Evolutionary conservation across 2,888 invertebrate genomes (phyloP), one percentile per base, ranked within the genome.

Genomic region (Pterostichus madidus): DNA sequence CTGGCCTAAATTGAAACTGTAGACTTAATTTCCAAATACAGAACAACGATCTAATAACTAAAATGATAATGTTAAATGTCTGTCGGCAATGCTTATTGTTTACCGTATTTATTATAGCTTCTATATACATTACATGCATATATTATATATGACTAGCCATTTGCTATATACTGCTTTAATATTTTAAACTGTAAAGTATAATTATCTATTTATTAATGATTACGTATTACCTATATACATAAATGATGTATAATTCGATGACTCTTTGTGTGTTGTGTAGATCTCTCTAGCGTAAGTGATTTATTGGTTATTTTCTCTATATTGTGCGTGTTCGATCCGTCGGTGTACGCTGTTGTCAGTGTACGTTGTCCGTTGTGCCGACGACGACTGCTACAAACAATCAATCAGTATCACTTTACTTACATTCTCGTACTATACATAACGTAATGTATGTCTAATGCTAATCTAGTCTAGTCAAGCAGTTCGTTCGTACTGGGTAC

Each of bases 191-290:
- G 86, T 86, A 87, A 86, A 85, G 85, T 86, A 85, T 86, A 85
- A 85, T 79, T 83, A 84, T 84, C 73, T 84, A 84, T 84, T 85
- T 85, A 86, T 86, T 87, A 85, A 87, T 87, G 86, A 88, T 88
- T 88, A 87, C 86, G 86, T 86, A 88, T 87, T 87, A 88, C 88
- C 88, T 88, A 89, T 87, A 83, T 83, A 77, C 82, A 83, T 77
- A 75, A 61, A 83, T 83, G 77, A 77, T 83, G 82, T 83, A 83
- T 77, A 83, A 83, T 83, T 83, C 82, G 82, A 83, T 87, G 86
- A 85, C 88, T 89, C 90, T 90, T 90, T 90, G 90, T 90, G 90
- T 90, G 89, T 90, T 90, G 90, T 90, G 89, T 90, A 90, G 90
- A 89, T 89, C 88, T 89, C 88, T 89, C 87, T 89, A 89, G 89